phyloP scores from a whole-genome alignment of 2,113 vertebrate species.

The Casuarius casuarius region DNA sequence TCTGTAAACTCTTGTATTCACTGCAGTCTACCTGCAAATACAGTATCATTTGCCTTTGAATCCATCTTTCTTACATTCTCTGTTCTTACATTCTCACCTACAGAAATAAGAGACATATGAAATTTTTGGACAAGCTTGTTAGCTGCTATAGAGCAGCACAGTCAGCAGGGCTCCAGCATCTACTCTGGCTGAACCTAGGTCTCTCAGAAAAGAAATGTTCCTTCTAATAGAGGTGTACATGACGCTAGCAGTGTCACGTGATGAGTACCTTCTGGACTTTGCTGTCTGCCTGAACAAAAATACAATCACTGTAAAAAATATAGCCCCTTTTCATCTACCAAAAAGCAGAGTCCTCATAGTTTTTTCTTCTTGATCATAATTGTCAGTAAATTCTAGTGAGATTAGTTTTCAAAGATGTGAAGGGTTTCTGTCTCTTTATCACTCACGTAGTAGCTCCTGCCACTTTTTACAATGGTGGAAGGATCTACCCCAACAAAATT shows the following conservation, averaged over 20 bases:
- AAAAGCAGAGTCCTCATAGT: neutral
- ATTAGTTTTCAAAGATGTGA: neutral
- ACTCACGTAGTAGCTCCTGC: neutral
- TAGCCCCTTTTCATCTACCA: neutral
- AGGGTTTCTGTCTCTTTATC: neutral
- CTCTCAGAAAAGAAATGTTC: neutral
- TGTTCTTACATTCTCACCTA: neutral
- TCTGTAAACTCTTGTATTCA: slow-evolving; percentile 42
- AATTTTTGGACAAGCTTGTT: neutral
- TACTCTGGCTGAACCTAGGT: neutral
- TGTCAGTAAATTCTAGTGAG: neutral
- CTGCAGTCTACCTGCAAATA: slow-evolving; percentile 62
- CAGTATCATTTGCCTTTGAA: neutral
- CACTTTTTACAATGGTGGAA: neutral
- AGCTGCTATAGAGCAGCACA: neutral
- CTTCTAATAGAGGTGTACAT: neutral
- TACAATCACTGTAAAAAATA: neutral
- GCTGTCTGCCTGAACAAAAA: neutral
- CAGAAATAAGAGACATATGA: neutral
- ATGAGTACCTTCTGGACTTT: neutral
- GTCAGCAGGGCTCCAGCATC: neutral
- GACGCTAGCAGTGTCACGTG: neutral
- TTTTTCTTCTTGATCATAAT: neutral
- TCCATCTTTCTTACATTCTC: neutral
- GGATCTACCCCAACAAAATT: neutral